Base-by-base conservation (phyloP, 2,797 vertebrate genomes). In the Pangasius larnaudii region DNA sequence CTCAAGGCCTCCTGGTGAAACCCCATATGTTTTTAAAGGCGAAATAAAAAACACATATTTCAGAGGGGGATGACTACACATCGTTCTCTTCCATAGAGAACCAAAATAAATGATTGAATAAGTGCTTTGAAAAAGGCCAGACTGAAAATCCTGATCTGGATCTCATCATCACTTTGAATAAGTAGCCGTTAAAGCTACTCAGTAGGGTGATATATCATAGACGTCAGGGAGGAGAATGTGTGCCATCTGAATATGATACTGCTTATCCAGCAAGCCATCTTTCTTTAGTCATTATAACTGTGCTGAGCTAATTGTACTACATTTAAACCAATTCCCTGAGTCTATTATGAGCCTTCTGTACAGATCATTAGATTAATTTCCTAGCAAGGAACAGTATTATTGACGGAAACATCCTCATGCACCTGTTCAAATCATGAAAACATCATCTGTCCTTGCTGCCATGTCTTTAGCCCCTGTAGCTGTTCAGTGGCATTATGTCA, bases 1-100 rank as follows among this genome's bases (percentile, higher is more conserved):
- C 88, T 89, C 61, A 58, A 84, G 83, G 81, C 85, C 89, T 87
- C 87, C 90, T 87, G 90, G 88, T 89, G 91, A 83, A 88, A 88
- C 72, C 79, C 86, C 86, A 89, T 89, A 89, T 92, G 88, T 82
- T 89, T 89, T 85, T 84, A 84, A 69, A 30, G 87, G 36, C 11
- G 22, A 72, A 84, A 71, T 69, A 86, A 86, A 77, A 53, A 69
- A 36, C 61, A 71, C 72, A 74, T 42, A 77, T 84, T 90, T 87
- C 56, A 81, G 22, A 80, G 39, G 33, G 1, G 49, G 87, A 86
- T 49, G 86, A 82, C 88, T 85, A 51, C 79, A 79, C 87, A 36
- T 84, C 78, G 65, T 85, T 71, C 80, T 83, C 65, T 71, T 82
- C 74, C 58, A 33, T 36, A 33, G 39, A 78, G 71, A 69, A 75